Evolutionary conservation across 2,888 invertebrate species (phyloP).

Genomic region (Drosophila prolongata): DNA sequence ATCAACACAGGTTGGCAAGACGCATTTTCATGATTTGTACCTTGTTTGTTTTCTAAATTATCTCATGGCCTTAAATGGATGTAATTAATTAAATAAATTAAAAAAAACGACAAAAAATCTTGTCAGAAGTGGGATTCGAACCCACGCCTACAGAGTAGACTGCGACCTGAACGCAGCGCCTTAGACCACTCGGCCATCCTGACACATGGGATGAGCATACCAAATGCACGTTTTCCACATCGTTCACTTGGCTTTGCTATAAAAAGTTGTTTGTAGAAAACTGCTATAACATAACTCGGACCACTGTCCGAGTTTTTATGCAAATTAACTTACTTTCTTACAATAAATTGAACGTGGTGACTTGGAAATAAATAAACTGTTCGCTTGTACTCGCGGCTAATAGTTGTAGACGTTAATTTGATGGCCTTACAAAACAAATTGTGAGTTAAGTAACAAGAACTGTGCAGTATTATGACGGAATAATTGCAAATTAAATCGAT

Average conservation of each 20-base stretch:
- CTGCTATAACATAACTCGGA: constrained; percentile 3
- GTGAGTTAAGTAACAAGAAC: constrained; percentile 32
- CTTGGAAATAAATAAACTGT: not conserved
- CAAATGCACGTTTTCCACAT: constrained; percentile 36
- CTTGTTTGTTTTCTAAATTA: no score
- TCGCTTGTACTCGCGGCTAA: not conserved
- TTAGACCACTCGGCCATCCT: constrained; percentile 84
- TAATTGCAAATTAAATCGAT: constrained; percentile 63
- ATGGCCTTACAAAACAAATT: constrained; percentile 35
- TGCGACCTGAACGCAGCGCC: constrained; percentile 85
- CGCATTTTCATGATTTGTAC: no score
- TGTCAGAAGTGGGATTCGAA: constrained; percentile 85
- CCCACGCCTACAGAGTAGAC: constrained; percentile 85
- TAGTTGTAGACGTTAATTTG: constrained; percentile 29
- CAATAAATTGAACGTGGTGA: not conserved
- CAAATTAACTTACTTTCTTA: constrained; percentile 25
- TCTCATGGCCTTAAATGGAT: no score
- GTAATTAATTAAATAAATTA: no score
- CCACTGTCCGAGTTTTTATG: constrained; percentile 15
- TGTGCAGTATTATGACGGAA: constrained; percentile 48
- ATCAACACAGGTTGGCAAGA: no score
- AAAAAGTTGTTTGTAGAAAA: constrained; percentile 29
- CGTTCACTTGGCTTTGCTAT: constrained; percentile 18
- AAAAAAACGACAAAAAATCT: constrained; percentile 43
- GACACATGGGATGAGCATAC: constrained; percentile 56